These are phyloP conservation scores for Diaperis boleti DNA, from an alignment of 2,888 invertebrate genomes.

Conservation along the genomic window DNA sequence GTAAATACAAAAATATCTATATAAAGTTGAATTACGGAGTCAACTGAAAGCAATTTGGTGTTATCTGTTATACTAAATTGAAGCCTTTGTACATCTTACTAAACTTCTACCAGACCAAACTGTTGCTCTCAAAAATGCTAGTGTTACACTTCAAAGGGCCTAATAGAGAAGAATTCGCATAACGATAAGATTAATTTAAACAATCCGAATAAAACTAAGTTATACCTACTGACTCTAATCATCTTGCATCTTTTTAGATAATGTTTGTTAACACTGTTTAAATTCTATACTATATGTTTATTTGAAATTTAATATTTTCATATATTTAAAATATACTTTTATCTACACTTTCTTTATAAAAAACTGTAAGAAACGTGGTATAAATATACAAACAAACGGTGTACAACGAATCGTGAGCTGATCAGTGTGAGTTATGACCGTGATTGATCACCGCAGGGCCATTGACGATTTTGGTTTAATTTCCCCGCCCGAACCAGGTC, in stretches of 20 bases:
- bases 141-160: not conserved
- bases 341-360: constrained; percentile 54
- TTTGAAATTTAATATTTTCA: constrained; percentile 47
- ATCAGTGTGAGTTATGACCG: not conserved
- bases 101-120: too few relatives aligned
- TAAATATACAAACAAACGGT: constrained; percentile 55
- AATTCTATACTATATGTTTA: constrained; percentile 31
- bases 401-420: constrained; percentile 49
- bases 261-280: constrained; percentile 2
- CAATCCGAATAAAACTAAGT: not conserved
- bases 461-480: too few relatives aligned
- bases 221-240: constrained; percentile 1
- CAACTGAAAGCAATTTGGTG: constrained; percentile 22
- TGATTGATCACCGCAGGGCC: not conserved
- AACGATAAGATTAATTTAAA: constrained; percentile 7
- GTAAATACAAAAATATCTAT: constrained; percentile 25
- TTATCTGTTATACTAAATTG: constrained; percentile 15
- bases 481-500: not conserved
- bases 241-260: not conserved
- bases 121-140: not conserved
- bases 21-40: not conserved
- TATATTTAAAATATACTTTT: constrained; percentile 54
- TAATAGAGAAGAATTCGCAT: constrained; percentile 3
- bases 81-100: constrained; percentile 7
- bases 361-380: constrained; percentile 55